Base-by-base conservation (phyloP, 2,888 invertebrate genomes). In the Spialia ferax region DNA sequence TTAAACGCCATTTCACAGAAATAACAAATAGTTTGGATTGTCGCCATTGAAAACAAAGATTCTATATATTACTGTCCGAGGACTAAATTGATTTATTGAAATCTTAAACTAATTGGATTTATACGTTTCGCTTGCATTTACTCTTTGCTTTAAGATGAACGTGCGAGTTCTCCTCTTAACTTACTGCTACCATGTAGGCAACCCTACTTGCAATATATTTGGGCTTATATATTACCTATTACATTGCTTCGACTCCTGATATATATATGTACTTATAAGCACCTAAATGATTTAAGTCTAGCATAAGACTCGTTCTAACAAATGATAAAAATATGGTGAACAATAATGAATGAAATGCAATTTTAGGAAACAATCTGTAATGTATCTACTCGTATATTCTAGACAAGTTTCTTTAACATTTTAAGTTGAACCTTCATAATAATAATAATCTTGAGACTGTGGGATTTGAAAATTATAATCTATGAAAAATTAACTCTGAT, bases 21-120 rank as follows among this genome's bases (percentile, higher is more conserved):
- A 87, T 86, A 89, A 89, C 88, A 88, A 87, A 88, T 87, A 89
- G 89, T 86, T 90, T 92, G 91, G 90, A 91, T 83, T 77, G 80
- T 77, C 83, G 89, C 91, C 91, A 90, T 86, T 77, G 83, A 85
- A 88, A 88, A 90, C 89, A 92, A 89, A 89, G 86, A 85, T 79
- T 74, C 79, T 80, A 85, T 91, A 88, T 83, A 82, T 91, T 86
- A 88, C 88, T 89, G 91, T 89, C 89, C 78, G 75, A 80, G 84
- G 80, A 87, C 85, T 86, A 85, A 89, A 89, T 90, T 90, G 91
- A 91, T 91, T 91, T 90, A 92, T 87, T 85, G 85, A 86, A 84
- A 87, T 86, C 86, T 87, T 89, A 87, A 90, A 87, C 85, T 91
- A 91, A 92, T 91, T 91, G 85, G 85, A 91, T 87, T 86, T 85